A percentile compares a stretch with the other conserved stretches of the same genome.
phyloP scores from a whole-genome alignment of 30 jellyfish, hydroid and myxozoan species.

The Hydractinia echinata region DNA sequence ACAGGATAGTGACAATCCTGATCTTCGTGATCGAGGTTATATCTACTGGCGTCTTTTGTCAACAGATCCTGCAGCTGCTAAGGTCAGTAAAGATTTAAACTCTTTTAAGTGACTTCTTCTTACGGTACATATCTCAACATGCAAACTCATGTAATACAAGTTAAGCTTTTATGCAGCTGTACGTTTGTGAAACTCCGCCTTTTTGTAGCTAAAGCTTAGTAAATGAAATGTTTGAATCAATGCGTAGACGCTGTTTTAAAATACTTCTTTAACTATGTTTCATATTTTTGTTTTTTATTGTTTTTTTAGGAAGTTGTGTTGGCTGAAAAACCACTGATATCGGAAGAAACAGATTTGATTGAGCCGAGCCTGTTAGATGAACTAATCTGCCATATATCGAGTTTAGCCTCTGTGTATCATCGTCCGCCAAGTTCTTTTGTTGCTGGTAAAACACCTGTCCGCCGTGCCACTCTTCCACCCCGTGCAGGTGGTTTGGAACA shows the following conservation, averaged over 20 bases:
- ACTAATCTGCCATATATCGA: conserved; percentile 89
- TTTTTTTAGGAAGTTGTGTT: conserved; percentile 74
- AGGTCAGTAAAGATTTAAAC: conserved; percentile 32
- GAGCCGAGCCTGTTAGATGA: conserved; percentile 96
- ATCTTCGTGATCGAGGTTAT: conserved; percentile 94
- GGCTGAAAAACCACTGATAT: conserved; percentile 92
- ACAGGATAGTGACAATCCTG: conserved; percentile 98
- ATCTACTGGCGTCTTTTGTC: conserved; percentile 94
- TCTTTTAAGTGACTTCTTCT: too few relatives aligned
- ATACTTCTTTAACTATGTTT: neutral
- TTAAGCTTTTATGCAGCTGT: too few relatives aligned
- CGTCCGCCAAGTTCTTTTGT: conserved; percentile 96
- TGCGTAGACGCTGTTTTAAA: neutral
- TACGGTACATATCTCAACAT: too few relatives aligned
- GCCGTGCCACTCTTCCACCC: conserved; percentile 82
- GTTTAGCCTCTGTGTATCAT: conserved; percentile 94
- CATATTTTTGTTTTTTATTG: neutral
- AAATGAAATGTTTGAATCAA: too few relatives aligned
- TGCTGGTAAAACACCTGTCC: conserved; percentile 83
- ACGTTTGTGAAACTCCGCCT: too few relatives aligned
- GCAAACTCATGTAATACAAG: too few relatives aligned
- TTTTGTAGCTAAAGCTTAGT: too few relatives aligned
- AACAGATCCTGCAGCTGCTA: conserved; percentile 99
- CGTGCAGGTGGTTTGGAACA: conserved; percentile 57
- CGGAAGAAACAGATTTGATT: conserved; percentile 88